A percentile compares a stretch with the other conserved stretches of the same genome.
Evolutionary conservation across 2,888 invertebrate genomes (phyloP).

Genomic region (Pterostichus madidus): DNA sequence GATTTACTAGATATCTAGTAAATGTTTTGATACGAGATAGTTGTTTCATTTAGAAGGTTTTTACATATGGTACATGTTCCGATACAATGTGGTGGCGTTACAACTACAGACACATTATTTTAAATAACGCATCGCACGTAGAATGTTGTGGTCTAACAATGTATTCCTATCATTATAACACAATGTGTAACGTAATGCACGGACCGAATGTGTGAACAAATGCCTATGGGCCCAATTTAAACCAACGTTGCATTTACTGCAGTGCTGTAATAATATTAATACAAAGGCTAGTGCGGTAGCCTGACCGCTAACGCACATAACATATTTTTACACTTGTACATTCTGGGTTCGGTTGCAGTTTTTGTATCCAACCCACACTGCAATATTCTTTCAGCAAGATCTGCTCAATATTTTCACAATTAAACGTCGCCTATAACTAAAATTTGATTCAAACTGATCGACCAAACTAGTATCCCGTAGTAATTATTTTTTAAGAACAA

Average conservation of each 20-base stretch:
- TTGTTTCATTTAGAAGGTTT: conserved; percentile 12
- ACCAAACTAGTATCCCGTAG: too few species aligned
- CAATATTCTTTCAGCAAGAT: too few species aligned
- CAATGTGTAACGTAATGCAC: conserved; percentile 30
- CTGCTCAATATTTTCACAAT: not conserved
- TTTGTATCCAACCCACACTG: not conserved
- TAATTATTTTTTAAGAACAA: too few species aligned
- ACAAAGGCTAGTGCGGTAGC: conserved; percentile 36
- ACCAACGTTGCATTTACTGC: conserved; percentile 33
- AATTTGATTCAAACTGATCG: too few species aligned
- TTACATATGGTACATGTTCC: conserved; percentile 16
- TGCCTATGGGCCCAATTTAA: conserved; percentile 55
- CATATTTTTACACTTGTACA: conserved; percentile 41
- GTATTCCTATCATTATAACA: conserved; percentile 49
- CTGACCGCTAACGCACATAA: conserved; percentile 36
- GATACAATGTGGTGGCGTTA: conserved; percentile 29
- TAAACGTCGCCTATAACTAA: too few species aligned
- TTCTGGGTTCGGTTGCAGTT: conserved; percentile 7
- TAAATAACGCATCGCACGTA: conserved; percentile 43
- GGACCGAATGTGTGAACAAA: conserved; percentile 40
- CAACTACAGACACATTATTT: conserved; percentile 47
- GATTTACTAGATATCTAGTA: not conserved
- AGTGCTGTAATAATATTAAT: conserved; percentile 52
- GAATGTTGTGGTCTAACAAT: conserved; percentile 49
- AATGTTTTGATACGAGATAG: conserved; percentile 7